Percentiles rank a stretch among this genome's conserved stretches.
Conservation (phyloP, 37 sponge, comb jelly and placozoan genomes). For the Bolinopsis microptera region DNA sequence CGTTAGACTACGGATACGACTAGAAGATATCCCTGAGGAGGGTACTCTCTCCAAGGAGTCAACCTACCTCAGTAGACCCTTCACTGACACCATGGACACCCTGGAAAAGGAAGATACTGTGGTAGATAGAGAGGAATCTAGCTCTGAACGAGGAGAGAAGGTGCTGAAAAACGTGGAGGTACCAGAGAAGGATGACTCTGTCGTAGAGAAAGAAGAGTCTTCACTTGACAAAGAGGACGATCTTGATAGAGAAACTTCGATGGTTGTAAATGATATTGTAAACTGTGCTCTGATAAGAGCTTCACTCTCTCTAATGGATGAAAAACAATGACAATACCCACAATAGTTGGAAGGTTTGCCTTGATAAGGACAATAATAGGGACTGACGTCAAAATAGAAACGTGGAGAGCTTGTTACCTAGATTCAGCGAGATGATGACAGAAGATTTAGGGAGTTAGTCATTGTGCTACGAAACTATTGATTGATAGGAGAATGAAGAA, state of each 20-base stretch:
- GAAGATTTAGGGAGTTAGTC: too few relatives aligned
- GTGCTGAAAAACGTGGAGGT: too few relatives aligned
- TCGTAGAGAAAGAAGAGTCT: neutral
- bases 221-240: too few relatives aligned
- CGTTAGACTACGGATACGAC: neutral
- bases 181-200: neutral
- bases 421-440: too few relatives aligned
- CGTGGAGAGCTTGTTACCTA: too few relatives aligned
- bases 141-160: neutral
- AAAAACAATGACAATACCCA: too few relatives aligned
- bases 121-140: neutral
- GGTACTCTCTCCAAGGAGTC: constrained; percentile 55
- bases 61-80: neutral
- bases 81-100: constrained; percentile 10
- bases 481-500: too few relatives aligned
- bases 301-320: neutral
- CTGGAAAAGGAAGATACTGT: constrained; percentile 16
- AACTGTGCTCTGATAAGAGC: neutral
- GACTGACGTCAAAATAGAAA: too few relatives aligned
- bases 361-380: too few relatives aligned
- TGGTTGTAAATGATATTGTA: neutral
- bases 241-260: neutral
- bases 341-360: too few relatives aligned
- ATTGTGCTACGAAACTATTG: too few relatives aligned
- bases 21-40: constrained; percentile 58